phyloP scores from a whole-genome alignment of 1,140 invertebrate genomes.

The Halesus radiatus region DNA sequence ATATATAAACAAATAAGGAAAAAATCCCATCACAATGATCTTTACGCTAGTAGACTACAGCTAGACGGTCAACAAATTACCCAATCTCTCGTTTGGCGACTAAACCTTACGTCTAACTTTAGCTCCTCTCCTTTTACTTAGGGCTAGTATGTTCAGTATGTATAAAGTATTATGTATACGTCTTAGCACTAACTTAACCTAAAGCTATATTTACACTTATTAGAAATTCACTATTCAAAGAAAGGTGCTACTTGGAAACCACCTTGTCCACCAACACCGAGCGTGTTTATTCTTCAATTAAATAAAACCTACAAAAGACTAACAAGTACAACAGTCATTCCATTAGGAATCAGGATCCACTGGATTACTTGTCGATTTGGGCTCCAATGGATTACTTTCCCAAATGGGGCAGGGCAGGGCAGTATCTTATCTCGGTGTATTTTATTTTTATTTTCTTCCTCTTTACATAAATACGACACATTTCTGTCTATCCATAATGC shows the following conservation, averaged over 20 bases:
- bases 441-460: too few relatives aligned
- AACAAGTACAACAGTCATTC: neutral
- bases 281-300: neutral
- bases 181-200: neutral
- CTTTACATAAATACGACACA: too few relatives aligned
- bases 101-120: neutral
- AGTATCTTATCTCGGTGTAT: too few relatives aligned
- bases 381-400: too few relatives aligned
- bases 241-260: constrained; percentile 20
- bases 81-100: constrained; percentile 13
- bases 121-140: too few relatives aligned
- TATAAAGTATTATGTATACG: constrained; percentile 20
- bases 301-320: constrained; percentile 16
- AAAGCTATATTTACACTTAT: constrained; percentile 12
- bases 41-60: constrained; percentile 34
- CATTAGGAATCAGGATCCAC: too few relatives aligned
- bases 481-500: too few relatives aligned
- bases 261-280: neutral
- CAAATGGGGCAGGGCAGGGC: too few relatives aligned
- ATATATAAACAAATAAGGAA: constrained; percentile 40
- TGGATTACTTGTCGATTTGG: too few relatives aligned
- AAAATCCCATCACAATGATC: constrained; percentile 48
- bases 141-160: constrained; percentile 8
- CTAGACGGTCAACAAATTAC: constrained; percentile 8
- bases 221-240: constrained; percentile 15